A percentile compares a stretch with the other conserved stretches of the same genome.
Evolutionary conservation across 2,888 invertebrate genomes (phyloP).

Genomic region (Ichneumon xanthorius): DNA sequence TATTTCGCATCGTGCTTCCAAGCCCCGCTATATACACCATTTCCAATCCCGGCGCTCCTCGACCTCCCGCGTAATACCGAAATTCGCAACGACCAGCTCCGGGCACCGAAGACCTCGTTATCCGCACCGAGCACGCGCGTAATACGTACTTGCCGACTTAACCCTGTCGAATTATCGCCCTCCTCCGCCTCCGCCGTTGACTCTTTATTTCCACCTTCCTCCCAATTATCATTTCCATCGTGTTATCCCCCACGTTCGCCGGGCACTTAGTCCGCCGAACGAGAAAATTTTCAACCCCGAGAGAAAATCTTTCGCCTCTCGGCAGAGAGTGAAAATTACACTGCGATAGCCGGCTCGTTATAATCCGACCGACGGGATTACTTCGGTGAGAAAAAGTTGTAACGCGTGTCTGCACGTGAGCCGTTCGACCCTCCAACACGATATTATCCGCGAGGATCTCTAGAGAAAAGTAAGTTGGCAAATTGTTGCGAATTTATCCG

Average conservation of each 20-base stretch:
- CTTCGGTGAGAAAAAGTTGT: slow-evolving; percentile 25
- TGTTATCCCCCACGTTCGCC: background rate
- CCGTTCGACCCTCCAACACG: background rate
- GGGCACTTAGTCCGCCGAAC: slow-evolving; percentile 6
- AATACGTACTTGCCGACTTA: slow-evolving; percentile 4
- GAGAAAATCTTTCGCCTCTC: slow-evolving; percentile 32
- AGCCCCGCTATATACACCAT: background rate
- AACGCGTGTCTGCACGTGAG: slow-evolving; percentile 2
- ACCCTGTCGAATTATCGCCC: slow-evolving; percentile 31
- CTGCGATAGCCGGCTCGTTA: slow-evolving; percentile 26
- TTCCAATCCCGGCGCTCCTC: slow-evolving; percentile 13
- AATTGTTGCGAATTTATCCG: no score
- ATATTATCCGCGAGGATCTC: background rate
- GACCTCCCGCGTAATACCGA: slow-evolving; percentile 23
- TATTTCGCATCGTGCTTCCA: slow-evolving; percentile 17
- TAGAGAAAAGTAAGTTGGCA: no score
- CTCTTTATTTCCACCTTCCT: slow-evolving; percentile 45
- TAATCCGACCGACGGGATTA: slow-evolving; percentile 26
- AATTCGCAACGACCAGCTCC: slow-evolving; percentile 31
- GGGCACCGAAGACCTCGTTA: slow-evolving; percentile 26
- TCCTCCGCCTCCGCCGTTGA: background rate
- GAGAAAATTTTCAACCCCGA: slow-evolving; percentile 37
- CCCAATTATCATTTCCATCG: slow-evolving; percentile 53
- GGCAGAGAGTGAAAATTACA: slow-evolving; percentile 53
- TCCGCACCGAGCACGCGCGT: slow-evolving; percentile 14